Evolutionary conservation across 2,797 vertebrate species (phyloP), one percentile per base, ranked within the genome.

Genomic region (Megalops cyprinoides): DNA sequence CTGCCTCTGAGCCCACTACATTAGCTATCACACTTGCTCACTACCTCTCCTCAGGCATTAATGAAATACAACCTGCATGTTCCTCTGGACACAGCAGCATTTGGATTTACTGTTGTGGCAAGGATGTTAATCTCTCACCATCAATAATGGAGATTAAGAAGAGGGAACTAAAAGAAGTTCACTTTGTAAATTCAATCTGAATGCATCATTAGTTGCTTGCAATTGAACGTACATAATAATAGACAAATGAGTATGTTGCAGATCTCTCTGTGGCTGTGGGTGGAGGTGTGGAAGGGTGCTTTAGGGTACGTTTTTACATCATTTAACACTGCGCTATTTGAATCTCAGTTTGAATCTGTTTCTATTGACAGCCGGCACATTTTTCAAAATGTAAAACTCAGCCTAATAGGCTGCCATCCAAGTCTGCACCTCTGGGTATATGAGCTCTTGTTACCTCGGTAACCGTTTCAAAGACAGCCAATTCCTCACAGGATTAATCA

Each of bases 361-460:
- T 48, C 42, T 46, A 12, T 48, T 46, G 5, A 25, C 42, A 74
- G 44, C 69, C 18, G 7, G 4, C 37, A 6, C n/a, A 31, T 49
- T 39, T 69, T 53, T 23, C 4, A 15, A 69, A 23, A 5, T 51
- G 49, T 31, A 20, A 4, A 31, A 18, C n/a, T 4, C 46, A 74
- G 3, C 25, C 71, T 31, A 4, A 9, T 44, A 23, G 25, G 69
- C 44, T 4, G 39, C 7, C 42, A 0, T n/a, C 44, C 44, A 74
- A 28, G 46, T 46, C 37, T 7, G 18, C 65, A 39, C 25, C 44
- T 9, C 44, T 49, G 46, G 46, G 71, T 12, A 3, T 49, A 49
- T 74, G 4, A 74, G 71, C 44, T 48, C 46, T 31, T 10, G n/a
- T 74, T 74, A 48, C 71, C 44, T 49, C n/a, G 71, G 75, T 23